Evolutionary conservation across 2,113 vertebrate species (phyloP).

Genomic region (Taxidea taxus): DNA sequence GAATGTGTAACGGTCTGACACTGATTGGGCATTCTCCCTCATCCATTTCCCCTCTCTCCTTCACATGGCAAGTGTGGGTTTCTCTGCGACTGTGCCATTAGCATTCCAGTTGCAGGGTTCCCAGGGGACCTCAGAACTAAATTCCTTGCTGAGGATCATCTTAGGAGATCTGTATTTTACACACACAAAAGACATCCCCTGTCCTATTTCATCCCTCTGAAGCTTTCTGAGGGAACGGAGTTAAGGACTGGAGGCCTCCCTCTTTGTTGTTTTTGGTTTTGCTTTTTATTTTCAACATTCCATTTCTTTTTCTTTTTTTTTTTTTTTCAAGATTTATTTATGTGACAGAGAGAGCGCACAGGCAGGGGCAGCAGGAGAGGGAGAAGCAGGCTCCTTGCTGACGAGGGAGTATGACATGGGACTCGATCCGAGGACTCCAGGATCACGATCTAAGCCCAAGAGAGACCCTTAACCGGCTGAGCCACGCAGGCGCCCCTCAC

Average conservation of each 20-base stretch:
- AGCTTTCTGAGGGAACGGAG: background rate
- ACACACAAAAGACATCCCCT: background rate
- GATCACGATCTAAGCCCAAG: background rate
- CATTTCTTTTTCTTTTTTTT: background rate
- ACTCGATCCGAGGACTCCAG: background rate
- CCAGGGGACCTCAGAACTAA: background rate
- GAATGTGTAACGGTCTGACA: background rate
- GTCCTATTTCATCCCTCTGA: background rate
- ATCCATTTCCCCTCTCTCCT: background rate
- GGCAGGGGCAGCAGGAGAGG: background rate
- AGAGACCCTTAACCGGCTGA: background rate
- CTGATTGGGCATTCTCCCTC: background rate
- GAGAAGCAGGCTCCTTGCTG: background rate
- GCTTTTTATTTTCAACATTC: background rate
- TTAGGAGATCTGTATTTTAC: background rate
- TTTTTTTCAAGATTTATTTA: background rate
- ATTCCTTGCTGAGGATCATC: background rate
- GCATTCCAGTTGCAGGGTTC: background rate
- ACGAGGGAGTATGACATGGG: background rate
- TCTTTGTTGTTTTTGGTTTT: background rate
- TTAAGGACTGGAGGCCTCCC: background rate
- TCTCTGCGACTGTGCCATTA: background rate
- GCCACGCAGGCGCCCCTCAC: too few relatives aligned
- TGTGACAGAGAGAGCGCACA: background rate
- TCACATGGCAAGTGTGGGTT: background rate